phyloP scores from a whole-genome alignment of 1,140 invertebrate species.

The Drosophila sproati region DNA sequence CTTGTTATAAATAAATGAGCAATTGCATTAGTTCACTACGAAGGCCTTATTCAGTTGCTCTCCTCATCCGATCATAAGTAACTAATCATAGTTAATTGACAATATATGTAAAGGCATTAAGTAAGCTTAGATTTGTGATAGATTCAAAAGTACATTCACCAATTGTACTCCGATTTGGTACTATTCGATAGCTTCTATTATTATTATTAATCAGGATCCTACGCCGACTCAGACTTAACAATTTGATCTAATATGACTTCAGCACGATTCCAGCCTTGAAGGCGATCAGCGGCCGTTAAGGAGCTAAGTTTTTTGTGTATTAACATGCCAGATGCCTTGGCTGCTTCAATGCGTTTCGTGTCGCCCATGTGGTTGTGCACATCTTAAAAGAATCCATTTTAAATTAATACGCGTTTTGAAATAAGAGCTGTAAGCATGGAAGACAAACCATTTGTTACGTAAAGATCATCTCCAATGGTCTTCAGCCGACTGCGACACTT shows the following conservation, averaged over 20 bases:
- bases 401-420: background rate
- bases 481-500: constrained; percentile 83
- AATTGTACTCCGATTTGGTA: background rate
- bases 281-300: constrained; percentile 55
- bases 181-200: background rate
- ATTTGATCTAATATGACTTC: constrained; percentile 40
- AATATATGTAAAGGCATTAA: background rate
- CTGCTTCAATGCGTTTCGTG: constrained; percentile 68
- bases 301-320: constrained; percentile 77
- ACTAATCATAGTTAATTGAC: background rate
- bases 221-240: constrained; percentile 30
- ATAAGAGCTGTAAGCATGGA: background rate
- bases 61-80: background rate
- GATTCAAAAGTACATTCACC: background rate
- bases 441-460: constrained; percentile 79
- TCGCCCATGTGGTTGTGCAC: constrained; percentile 79
- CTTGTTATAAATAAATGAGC: too few species aligned
- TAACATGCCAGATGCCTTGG: constrained; percentile 67
- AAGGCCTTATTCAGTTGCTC: background rate
- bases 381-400: constrained; percentile 47
- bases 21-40: background rate
- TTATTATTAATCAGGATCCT: background rate
- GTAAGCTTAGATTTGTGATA: background rate
- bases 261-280: constrained; percentile 49
- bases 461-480: constrained; percentile 82